Conservation (phyloP, 1,140 invertebrate genomes). For the Lamellibrachia luymesi region DNA sequence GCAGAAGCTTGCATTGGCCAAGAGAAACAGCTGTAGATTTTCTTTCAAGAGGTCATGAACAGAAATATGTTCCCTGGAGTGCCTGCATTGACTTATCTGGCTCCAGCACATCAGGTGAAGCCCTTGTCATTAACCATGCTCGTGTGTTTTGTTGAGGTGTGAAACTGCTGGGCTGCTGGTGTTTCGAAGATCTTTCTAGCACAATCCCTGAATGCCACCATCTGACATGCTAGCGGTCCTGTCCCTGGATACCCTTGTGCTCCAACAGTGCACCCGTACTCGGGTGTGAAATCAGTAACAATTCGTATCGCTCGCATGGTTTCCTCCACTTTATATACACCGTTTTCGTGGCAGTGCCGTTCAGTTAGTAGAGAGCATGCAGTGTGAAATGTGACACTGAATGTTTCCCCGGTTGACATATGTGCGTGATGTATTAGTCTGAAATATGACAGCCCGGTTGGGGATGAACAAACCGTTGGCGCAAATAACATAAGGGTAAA, state of each 20-base stretch:
- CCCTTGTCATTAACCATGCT: not conserved
- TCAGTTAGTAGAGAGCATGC: not conserved
- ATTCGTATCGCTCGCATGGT: not conserved
- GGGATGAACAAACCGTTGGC: not conserved
- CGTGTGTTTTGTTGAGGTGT: not conserved
- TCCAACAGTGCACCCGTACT: not conserved
- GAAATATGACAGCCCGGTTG: not conserved
- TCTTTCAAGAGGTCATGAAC: not conserved
- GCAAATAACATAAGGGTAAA: not conserved
- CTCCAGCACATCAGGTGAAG: not conserved
- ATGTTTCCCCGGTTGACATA: not conserved
- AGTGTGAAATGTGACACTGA: not conserved
- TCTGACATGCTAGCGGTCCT: not conserved
- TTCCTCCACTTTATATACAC: not conserved
- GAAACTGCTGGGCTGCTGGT: not conserved
- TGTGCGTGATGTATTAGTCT: not conserved
- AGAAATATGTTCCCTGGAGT: not conserved
- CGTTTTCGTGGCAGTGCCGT: not conserved
- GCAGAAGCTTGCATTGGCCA: not conserved
- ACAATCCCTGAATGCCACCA: not conserved
- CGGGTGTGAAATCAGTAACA: not conserved
- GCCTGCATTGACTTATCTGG: not conserved
- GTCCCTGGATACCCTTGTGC: not conserved
- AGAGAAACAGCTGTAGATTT: not conserved
- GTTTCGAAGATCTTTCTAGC: not conserved